A percentile compares a stretch with the other conserved stretches of the same genome.
These are phyloP conservation scores for Leucosticte australis DNA, from an alignment of 2,113 vertebrate species.

Conservation along the genomic window DNA sequence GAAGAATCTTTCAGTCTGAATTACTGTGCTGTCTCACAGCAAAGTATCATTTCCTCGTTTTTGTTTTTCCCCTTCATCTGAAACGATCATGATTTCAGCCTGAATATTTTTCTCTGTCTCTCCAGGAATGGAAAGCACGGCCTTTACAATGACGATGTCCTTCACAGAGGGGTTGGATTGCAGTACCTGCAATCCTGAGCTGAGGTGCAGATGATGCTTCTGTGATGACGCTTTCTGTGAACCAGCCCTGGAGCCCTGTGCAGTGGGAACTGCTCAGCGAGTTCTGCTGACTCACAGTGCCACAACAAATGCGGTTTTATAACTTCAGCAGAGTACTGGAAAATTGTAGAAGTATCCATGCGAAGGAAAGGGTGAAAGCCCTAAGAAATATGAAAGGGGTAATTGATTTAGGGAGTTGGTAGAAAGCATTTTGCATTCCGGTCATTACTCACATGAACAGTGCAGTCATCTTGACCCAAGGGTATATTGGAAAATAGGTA, in stretches of 20 bases:
- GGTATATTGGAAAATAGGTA: not conserved
- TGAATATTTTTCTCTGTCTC: not conserved
- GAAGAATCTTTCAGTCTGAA: not conserved
- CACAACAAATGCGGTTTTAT: not conserved
- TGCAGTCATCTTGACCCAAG: not conserved
- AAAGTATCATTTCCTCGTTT: not conserved
- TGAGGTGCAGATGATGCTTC: not conserved
- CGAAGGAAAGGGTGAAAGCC: not conserved
- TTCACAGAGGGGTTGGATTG: not conserved
- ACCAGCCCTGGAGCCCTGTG: not conserved
- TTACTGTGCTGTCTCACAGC: not conserved
- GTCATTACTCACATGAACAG: not conserved
- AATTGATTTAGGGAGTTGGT: not conserved
- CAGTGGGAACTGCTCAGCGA: not conserved
- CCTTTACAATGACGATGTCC: not conserved
- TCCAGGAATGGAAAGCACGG: not conserved
- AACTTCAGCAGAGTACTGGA: not conserved
- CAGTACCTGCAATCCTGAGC: not conserved
- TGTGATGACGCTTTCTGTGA: not conserved
- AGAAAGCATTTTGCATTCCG: not conserved
- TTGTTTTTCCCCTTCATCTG: not conserved
- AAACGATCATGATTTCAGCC: not conserved
- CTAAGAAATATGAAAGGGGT: not conserved
- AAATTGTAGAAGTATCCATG: not conserved
- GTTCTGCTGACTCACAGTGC: conserved; percentile 42